These are phyloP conservation scores for Sebastes paucispinis DNA, from an alignment of 2,797 vertebrate species.

Conservation along the genomic window DNA sequence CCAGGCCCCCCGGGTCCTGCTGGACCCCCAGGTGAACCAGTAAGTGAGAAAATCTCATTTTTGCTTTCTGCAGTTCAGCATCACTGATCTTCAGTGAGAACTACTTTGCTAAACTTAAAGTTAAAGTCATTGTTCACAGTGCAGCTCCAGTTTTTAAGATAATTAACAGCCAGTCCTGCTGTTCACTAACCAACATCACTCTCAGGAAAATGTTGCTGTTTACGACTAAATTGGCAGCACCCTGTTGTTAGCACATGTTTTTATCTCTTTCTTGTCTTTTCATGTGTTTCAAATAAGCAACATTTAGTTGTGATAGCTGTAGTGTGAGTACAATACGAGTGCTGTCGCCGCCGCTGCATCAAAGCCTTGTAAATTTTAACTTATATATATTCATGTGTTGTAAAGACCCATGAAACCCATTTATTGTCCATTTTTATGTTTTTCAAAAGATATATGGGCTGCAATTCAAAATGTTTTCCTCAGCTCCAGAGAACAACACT, in stretches of 20 bases:
- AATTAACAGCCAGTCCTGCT: slow-evolving; percentile 36
- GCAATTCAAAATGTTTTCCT: slow-evolving; percentile 30
- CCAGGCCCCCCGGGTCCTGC: slow-evolving; percentile 90
- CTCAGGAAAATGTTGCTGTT: slow-evolving; percentile 33
- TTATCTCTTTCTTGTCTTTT: slow-evolving; percentile 17
- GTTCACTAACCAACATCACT: slow-evolving; percentile 20
- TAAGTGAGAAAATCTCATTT: slow-evolving; percentile 78
- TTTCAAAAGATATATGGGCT: slow-evolving; percentile 3
- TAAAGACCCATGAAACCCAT: slow-evolving; percentile 25
- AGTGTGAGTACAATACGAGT: background rate
- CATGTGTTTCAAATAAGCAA: slow-evolving; percentile 33
- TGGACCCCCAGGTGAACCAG: slow-evolving; percentile 94
- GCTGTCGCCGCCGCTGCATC: slow-evolving; percentile 8
- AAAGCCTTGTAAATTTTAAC: slow-evolving; percentile 33
- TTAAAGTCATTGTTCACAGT: slow-evolving; percentile 20
- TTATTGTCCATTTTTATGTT: slow-evolving; percentile 22
- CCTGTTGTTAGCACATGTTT: slow-evolving; percentile 38
- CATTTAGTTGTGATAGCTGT: slow-evolving; percentile 14
- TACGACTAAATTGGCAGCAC: slow-evolving; percentile 37
- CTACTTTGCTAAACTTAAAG: slow-evolving; percentile 5
- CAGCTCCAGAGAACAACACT: slow-evolving; percentile 23
- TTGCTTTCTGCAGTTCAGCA: slow-evolving; percentile 23
- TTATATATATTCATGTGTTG: slow-evolving; percentile 15
- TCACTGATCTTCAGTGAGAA: slow-evolving; percentile 20
- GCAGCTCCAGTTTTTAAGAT: slow-evolving; percentile 17